These are phyloP conservation scores for Myotis davidii DNA, from an alignment of 2,113 vertebrate genomes.

Conservation along the genomic window DNA sequence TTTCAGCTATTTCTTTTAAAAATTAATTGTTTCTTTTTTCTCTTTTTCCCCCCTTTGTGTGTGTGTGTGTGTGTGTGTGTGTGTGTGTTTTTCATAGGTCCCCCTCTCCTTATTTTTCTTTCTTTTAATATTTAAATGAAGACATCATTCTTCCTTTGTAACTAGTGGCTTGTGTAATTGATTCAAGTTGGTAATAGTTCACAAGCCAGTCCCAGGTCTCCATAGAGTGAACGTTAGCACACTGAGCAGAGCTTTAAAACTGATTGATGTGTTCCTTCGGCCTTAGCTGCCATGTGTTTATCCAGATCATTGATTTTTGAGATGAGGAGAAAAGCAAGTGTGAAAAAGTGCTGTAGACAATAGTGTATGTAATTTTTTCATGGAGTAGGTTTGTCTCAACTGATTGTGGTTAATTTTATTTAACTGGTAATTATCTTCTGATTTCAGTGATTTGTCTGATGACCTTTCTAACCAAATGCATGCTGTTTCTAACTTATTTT, in stretches of 20 bases:
- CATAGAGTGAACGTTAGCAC: background rate
- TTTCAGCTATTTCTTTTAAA: background rate
- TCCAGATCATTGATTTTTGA: background rate
- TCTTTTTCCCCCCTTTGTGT: background rate
- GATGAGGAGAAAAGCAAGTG: conserved; percentile 18
- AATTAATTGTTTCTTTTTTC: background rate
- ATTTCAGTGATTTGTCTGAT: conserved; percentile 10
- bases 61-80: background rate
- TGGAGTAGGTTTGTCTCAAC: background rate
- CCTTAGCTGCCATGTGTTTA: background rate
- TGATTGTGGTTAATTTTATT: conserved; percentile 16
- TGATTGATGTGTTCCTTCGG: background rate
- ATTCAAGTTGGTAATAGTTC: conserved; percentile 43
- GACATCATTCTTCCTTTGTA: conserved; percentile 37
- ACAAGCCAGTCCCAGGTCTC: background rate
- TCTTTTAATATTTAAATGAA: conserved; percentile 32
- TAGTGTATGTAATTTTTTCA: background rate
- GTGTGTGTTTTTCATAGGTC: no score
- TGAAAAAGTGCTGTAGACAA: background rate
- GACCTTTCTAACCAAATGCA: background rate
- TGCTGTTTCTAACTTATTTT: conserved; percentile 11
- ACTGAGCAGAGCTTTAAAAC: background rate
- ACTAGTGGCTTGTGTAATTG: background rate
- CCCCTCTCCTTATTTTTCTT: background rate
- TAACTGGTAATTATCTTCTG: conserved; percentile 10